Evolutionary conservation across 1,140 invertebrate genomes (phyloP).

Genomic region (Drosophila hydei): DNA sequence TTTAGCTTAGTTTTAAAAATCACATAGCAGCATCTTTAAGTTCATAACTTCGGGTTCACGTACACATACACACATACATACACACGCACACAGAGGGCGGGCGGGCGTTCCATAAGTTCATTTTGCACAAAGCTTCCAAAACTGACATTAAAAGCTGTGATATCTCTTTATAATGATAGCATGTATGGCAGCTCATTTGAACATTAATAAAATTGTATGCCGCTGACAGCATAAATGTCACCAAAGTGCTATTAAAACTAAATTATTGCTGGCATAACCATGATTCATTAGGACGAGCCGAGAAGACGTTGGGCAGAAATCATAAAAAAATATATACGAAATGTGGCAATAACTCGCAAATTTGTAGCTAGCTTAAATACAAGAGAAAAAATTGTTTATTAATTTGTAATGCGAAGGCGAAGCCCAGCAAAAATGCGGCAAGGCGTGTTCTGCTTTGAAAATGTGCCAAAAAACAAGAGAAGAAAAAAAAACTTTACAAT

Average conservation of each 20-base stretch:
- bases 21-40: constrained; percentile 10
- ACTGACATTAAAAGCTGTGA: constrained; percentile 63
- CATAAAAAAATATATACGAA: constrained; percentile 63
- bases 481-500: constrained; percentile 45
- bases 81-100: not conserved
- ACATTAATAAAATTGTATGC: constrained; percentile 80
- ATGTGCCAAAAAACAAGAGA: constrained; percentile 53
- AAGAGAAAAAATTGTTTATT: constrained; percentile 66
- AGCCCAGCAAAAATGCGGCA: constrained; percentile 52
- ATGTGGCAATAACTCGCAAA: constrained; percentile 68
- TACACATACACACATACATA: not conserved
- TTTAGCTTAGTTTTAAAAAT: no score
- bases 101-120: constrained; percentile 43
- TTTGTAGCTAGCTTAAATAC: constrained; percentile 70
- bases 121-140: constrained; percentile 36
- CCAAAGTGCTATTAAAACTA: constrained; percentile 80
- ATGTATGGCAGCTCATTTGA: constrained; percentile 64
- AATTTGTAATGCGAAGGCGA: constrained; percentile 65
- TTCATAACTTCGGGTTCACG: constrained; percentile 13
- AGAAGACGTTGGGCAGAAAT: constrained; percentile 40
- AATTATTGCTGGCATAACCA: constrained; percentile 79
- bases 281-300: constrained; percentile 66
- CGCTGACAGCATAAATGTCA: constrained; percentile 80
- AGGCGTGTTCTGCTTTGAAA: constrained; percentile 68
- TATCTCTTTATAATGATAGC: constrained; percentile 72